Evolutionary conservation across 2,113 vertebrate genomes (phyloP), one percentile per base, ranked within the genome.

Genomic region (Passer montanus): DNA sequence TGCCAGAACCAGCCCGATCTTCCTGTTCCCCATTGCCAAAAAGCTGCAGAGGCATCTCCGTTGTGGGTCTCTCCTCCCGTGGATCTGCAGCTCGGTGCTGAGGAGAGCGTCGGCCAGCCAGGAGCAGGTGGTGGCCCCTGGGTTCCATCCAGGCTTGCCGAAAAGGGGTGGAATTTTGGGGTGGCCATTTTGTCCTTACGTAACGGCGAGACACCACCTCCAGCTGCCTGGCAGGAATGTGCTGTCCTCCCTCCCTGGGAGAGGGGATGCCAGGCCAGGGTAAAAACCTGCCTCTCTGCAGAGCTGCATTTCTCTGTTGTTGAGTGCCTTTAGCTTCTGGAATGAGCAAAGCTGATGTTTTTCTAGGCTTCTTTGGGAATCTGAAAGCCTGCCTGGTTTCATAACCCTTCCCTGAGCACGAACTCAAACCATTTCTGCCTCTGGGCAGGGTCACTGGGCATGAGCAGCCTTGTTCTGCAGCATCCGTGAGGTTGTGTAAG

Each of bases 21-120:
- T 50, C 37, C 72, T 0, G 15, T 33, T 27, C 24, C 3, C 2
- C 13, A 13, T 7, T n/a, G 28, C 44, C 19, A 21, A 6, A 70
- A 55, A 73, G 60, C 69, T 3, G 2, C 60, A 24, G 52, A 31
- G 53, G 13, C 7, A 9, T 39, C 73, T 72, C 50, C 0, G 2
- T 30, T 18, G 43, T 49, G 24, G 80, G 17, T 43, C 37, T 87
- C 9, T 55, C 7, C 6, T 76, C 7, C 28, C 9, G 6, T 1
- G 14, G 52, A 66, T 50, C 39, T 3, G 49, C 4, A 7, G 23
- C 44, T 78, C 1, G 1, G 0, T 80, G 21, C 49, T 0, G 3
- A 17, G 60, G 60, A 14, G 17, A 43, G 28, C 1, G 0, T 24
- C 1, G 0, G 3, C 47, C 35, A 30, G 27, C 26, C 0, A 1